Evolutionary conservation across 2,888 invertebrate genomes (phyloP), one percentile per base, ranked within the genome.

Genomic region (Heliconius cydno): DNA sequence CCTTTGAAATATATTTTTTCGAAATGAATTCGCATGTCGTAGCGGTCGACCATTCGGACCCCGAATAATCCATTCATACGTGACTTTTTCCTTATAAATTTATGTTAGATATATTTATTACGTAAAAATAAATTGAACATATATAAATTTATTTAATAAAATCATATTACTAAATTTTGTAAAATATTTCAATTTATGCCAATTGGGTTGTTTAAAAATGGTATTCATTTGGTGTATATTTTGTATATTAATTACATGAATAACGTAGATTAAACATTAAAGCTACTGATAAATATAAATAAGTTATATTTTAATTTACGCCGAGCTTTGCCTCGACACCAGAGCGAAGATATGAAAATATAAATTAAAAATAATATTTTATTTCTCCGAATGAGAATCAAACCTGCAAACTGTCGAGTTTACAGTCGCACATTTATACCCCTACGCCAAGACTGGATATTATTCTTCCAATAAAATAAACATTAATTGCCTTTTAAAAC

Each of bases 21-120:
- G 79, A 77, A 80, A 71, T 46, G 84, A 84, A 80, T 82, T 83
- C 60, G 76, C 74, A 65, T 80, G 67, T 81, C 84, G 76, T 78
- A 76, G 77, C 80, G 79, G 82, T 80, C 79, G 80, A 82, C 77
- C 82, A 78, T 81, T 84, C 82, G 74, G 81, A 80, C 80, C 81
- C 79, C 75, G 82, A 82, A 74, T 82, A 82, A 85, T 84, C 83
- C 82, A 83, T 72, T 79, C 79, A 79, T 79, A 73, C 73, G 77
- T 77, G 79, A 73, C 79, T 67, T 77, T 77, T 79, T 77, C 52
- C 57, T 60, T 66, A 30, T 75, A 41, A 22, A 22, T 30, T 41
- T 41, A 46, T 3, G 30, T 13, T 46, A 41, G 30, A 25, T 28
- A 66, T 28, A 34, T 15, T 75, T 65, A 75, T 34, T 38, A 1